Evolutionary conservation across 2,797 vertebrate species (phyloP).

Genomic region (Phoebastria nigripes): DNA sequence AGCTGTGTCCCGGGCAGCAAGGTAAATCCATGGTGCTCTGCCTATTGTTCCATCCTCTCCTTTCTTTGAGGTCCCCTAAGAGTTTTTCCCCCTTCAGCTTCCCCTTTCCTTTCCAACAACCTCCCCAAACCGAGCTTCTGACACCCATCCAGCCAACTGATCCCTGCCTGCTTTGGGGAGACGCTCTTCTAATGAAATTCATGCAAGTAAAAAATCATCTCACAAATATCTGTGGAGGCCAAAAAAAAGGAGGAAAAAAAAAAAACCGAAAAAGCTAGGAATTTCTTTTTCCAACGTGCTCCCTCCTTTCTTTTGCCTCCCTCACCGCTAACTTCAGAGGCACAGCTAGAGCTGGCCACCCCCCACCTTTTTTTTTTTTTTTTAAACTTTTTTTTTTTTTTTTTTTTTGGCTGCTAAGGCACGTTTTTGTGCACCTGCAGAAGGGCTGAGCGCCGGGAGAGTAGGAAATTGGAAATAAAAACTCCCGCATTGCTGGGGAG

Average conservation of each 20-base stretch:
- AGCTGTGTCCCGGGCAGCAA: background rate
- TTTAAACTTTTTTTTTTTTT: no score
- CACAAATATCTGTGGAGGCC: background rate
- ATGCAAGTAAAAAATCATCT: background rate
- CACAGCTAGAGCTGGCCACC: no score
- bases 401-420: background rate
- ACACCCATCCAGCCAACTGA: background rate
- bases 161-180: background rate
- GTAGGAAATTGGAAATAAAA: slow-evolving; percentile 70
- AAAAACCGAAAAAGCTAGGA: background rate
- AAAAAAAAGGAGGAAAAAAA: background rate
- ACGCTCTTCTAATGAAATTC: background rate
- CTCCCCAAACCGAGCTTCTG: background rate
- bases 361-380: background rate
- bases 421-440: slow-evolving; percentile 75
- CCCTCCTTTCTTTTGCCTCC: background rate
- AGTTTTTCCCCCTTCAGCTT: background rate
- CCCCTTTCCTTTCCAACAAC: background rate
- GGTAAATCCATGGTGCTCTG: slow-evolving; percentile 12
- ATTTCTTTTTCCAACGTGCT: background rate
- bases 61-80: background rate
- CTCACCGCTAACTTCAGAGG: background rate
- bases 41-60: slow-evolving; percentile 16
- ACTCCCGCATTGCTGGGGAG: slow-evolving; percentile 68
- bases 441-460: slow-evolving; percentile 49